Evolutionary conservation across 2,113 vertebrate species (phyloP).

Genomic region (Puma concolor): DNA sequence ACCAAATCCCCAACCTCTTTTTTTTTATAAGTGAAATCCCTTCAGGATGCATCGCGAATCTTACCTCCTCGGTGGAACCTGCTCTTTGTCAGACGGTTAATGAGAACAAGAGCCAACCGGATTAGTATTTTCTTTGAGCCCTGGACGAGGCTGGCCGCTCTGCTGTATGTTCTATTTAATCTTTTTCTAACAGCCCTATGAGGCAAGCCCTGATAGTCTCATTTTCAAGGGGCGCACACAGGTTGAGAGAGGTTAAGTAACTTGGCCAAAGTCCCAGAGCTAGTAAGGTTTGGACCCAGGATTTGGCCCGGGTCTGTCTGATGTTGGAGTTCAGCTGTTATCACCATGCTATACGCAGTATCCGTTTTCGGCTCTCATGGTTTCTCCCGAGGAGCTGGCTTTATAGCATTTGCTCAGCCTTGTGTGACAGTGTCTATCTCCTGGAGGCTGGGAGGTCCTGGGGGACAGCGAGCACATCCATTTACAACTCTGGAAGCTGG

Average conservation of each 20-base stretch:
- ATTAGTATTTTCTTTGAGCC: background rate
- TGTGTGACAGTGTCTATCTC: background rate
- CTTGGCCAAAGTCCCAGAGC: background rate
- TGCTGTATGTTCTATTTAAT: background rate
- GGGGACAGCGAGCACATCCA: rapidly evolving
- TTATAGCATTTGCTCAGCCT: background rate
- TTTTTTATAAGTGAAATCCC: background rate
- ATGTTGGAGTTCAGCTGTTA: background rate
- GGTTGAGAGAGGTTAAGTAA: background rate
- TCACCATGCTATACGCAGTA: rapidly evolving
- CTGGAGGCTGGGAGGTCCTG: background rate
- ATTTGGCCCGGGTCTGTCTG: background rate
- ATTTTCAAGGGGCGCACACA: background rate
- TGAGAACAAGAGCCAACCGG: background rate
- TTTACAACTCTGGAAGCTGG: background rate
- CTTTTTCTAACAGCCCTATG: background rate
- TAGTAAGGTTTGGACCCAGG: background rate
- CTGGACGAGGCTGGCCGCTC: background rate
- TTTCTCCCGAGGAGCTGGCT: background rate
- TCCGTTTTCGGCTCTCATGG: background rate
- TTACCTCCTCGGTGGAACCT: background rate
- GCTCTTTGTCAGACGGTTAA: background rate
- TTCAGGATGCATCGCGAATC: background rate
- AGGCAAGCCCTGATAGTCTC: background rate
- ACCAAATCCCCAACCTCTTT: background rate